Evolutionary conservation across 2,797 vertebrate genomes (phyloP).

Genomic region (Sebastes trivittatus): DNA sequence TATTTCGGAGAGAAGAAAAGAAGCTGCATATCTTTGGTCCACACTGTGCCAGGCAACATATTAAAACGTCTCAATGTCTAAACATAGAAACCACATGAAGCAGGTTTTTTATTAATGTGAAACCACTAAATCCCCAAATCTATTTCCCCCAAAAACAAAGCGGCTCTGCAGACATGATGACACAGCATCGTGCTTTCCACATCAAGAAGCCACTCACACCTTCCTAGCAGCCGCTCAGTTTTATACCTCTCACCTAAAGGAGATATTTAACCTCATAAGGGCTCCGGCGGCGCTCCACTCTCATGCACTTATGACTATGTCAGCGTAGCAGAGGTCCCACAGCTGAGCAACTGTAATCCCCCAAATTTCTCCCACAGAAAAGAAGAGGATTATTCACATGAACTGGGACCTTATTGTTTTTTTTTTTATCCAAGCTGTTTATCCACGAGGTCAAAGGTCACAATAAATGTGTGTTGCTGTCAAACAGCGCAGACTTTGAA

Average conservation of each 20-base stretch:
- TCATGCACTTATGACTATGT: neutral
- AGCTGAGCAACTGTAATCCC: constrained; percentile 1
- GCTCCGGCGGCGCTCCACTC: neutral
- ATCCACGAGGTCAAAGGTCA: constrained; percentile 41
- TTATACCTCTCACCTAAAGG: neutral
- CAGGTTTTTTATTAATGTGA: constrained; percentile 23
- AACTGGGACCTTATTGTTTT: constrained; percentile 7
- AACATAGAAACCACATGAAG: constrained; percentile 27
- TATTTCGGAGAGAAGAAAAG: neutral
- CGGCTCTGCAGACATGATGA: neutral
- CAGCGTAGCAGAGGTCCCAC: neutral
- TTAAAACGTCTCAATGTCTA: constrained; percentile 27
- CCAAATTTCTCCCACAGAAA: constrained; percentile 19
- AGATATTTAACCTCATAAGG: constrained; percentile 7
- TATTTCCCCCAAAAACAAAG: neutral
- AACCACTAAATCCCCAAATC: constrained; percentile 39
- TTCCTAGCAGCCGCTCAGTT: neutral
- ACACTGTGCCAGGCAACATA: neutral
- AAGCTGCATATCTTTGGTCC: neutral
- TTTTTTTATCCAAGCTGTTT: constrained; percentile 32
- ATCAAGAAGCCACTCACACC: neutral
- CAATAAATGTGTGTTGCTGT: constrained; percentile 20
- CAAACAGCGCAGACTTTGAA: constrained; percentile 3
- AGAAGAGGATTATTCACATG: neutral
- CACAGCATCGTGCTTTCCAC: neutral